phyloP scores from a whole-genome alignment of 2,113 vertebrate species.

The Felis chaus region DNA sequence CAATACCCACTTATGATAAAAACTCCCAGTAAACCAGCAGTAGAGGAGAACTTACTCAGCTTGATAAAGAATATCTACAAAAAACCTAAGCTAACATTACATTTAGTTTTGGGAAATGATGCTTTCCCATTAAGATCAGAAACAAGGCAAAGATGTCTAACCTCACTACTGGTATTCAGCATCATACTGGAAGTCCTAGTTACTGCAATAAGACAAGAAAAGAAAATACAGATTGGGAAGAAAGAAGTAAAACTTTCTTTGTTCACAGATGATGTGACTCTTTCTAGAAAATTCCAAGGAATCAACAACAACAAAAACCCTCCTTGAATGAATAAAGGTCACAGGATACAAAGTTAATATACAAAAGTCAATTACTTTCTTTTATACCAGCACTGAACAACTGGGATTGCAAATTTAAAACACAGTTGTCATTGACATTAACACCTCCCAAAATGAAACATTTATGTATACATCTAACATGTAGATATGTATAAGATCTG shows the following conservation, averaged over 20 bases:
- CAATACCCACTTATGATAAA: background rate
- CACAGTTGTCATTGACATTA: background rate
- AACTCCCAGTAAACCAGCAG: background rate
- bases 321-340: background rate
- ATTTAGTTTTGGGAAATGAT: background rate
- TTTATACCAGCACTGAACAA: background rate
- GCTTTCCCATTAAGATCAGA: background rate
- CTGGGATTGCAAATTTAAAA: background rate
- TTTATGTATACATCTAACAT: background rate
- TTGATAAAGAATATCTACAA: background rate
- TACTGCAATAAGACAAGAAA: background rate
- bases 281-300: background rate
- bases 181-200: background rate
- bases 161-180: background rate
- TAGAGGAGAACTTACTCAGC: background rate
- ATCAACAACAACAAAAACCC: background rate
- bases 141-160: background rate
- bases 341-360: background rate
- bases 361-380: background rate
- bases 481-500: background rate
- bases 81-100: background rate
- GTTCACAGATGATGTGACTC: background rate
- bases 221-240: background rate
- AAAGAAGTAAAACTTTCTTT: background rate
- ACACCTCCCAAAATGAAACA: background rate